phyloP scores from a whole-genome alignment of 2,797 vertebrate species.

The Microcaecilia unicolor region DNA sequence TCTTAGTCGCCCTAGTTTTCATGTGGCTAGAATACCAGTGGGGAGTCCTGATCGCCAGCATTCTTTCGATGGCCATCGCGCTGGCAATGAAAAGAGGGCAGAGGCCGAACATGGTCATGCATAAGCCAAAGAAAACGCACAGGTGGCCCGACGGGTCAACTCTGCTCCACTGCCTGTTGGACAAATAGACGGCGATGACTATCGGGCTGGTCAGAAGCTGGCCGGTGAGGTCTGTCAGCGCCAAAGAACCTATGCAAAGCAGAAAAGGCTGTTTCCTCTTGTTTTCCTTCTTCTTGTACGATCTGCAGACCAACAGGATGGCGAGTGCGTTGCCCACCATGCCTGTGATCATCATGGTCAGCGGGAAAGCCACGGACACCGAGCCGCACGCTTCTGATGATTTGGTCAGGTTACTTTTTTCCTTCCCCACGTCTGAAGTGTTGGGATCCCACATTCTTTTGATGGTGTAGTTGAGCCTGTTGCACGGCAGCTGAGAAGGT shows the following conservation, averaged over 20 bases:
- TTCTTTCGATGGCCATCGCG: conserved; percentile 84
- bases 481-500: rapidly evolving
- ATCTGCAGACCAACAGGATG: conserved; percentile 72
- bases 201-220: conserved; percentile 87
- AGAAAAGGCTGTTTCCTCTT: conserved; percentile 78
- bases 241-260: conserved; percentile 87
- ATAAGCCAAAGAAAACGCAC: conserved; percentile 84
- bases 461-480: neutral
- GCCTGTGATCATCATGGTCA: conserved; percentile 87
- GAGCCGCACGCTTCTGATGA: conserved; percentile 48
- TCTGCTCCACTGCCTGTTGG: conserved; percentile 57
- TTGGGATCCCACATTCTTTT: conserved; percentile 43
- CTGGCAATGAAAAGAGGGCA: conserved; percentile 86
- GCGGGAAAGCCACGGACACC: conserved; percentile 78
- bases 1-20: conserved; percentile 71
- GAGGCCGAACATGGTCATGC: conserved; percentile 89
- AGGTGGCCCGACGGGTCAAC: conserved; percentile 72
- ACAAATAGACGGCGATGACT: conserved; percentile 82
- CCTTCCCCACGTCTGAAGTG: conserved; percentile 18
- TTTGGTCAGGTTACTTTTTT: conserved; percentile 4
- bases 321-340: conserved; percentile 86
- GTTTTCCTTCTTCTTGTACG: conserved; percentile 79
- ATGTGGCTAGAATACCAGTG: conserved; percentile 91
- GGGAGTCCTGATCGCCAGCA: conserved; percentile 79
- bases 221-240: conserved; percentile 81